These are phyloP conservation scores for Cataglyphis cursor DNA, from an alignment of 2,888 invertebrate genomes.

Conservation along the genomic window DNA sequence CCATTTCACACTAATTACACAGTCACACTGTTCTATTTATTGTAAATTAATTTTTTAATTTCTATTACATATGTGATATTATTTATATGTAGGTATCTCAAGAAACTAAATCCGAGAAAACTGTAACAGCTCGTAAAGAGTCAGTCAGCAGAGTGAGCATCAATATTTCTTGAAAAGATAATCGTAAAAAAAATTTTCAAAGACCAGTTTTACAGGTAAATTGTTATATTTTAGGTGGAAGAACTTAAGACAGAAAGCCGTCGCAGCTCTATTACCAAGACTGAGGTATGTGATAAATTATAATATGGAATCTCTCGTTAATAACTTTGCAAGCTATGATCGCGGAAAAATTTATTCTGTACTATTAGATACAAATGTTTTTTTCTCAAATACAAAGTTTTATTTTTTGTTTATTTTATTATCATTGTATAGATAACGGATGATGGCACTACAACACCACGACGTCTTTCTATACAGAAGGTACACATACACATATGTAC, in stretches of 20 bases:
- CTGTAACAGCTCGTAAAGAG: conserved; percentile 79
- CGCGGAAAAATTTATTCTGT: background rate
- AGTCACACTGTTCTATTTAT: background rate
- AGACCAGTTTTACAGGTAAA: background rate
- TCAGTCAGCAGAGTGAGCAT: conserved; percentile 81
- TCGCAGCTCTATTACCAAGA: conserved; percentile 83
- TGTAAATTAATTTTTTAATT: conserved; percentile 2
- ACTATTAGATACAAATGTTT: background rate
- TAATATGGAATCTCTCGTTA: conserved; percentile 7
- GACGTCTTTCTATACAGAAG: conserved; percentile 83
- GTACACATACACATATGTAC: conserved; percentile 70
- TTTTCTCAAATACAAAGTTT: background rate
- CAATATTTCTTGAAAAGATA: background rate
- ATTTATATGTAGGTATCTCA: conserved; percentile 60
- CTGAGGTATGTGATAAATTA: conserved; percentile 74
- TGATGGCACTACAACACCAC: conserved; percentile 79
- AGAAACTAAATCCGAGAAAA: conserved; percentile 81
- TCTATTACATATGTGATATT: background rate
- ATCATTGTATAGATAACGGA: conserved; percentile 77
- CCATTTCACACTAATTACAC: background rate
- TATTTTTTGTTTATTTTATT: conserved; percentile 50
- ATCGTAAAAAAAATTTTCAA: background rate
- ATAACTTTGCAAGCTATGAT: background rate
- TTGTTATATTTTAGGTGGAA: conserved; percentile 77
- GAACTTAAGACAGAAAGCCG: conserved; percentile 84